These are phyloP conservation scores for Apodemia mormo DNA, from an alignment of 2,888 invertebrate genomes.

Conservation along the genomic window DNA sequence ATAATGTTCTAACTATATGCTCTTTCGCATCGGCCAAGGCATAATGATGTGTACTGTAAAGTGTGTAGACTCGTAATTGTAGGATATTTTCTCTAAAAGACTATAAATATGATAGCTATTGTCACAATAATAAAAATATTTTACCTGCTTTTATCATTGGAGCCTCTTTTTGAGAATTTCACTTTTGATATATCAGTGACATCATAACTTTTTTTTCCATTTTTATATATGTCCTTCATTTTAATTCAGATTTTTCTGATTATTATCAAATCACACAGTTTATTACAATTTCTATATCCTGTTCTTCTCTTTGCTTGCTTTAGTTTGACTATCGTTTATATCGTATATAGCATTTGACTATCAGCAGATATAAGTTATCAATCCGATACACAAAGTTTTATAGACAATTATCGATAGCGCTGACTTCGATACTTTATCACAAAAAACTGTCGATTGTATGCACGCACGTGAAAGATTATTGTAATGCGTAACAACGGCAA, in stretches of 20 bases:
- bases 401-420: constrained; percentile 24
- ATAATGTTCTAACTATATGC: background rate
- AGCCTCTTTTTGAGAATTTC: constrained; percentile 34
- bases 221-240: constrained; percentile 21
- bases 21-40: background rate
- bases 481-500: background rate
- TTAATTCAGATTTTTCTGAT: constrained; percentile 25
- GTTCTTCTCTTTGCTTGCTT: constrained; percentile 10
- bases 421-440: constrained; percentile 10
- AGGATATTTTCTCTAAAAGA: background rate
- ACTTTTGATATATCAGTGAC: constrained; percentile 37
- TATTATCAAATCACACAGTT: constrained; percentile 12
- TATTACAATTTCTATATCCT: background rate
- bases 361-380: constrained; percentile 31
- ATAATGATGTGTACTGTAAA: too few relatives aligned
- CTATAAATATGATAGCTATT: background rate
- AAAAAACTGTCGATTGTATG: background rate
- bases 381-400: constrained; percentile 23
- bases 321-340: background rate
- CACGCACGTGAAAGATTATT: background rate
- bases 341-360: constrained; percentile 20
- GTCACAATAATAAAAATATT: constrained; percentile 16
- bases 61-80: background rate
- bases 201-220: constrained; percentile 36
- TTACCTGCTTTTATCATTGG: constrained; percentile 34